These are phyloP conservation scores for Pogonocherus hispidulus DNA, from an alignment of 2,888 invertebrate species.

Conservation along the genomic window DNA sequence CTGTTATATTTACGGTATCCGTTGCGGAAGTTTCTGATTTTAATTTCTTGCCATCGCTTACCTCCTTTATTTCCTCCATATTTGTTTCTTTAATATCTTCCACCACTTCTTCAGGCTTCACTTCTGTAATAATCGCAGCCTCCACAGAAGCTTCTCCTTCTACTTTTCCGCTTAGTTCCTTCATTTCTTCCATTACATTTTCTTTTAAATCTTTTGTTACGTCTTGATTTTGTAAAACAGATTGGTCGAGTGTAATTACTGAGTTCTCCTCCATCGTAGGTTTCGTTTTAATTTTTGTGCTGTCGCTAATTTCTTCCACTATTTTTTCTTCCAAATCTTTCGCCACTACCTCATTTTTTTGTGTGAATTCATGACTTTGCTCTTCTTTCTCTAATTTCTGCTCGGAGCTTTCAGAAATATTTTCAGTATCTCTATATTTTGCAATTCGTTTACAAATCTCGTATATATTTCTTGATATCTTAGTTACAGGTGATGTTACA, in stretches of 20 bases:
- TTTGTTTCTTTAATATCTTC: neutral
- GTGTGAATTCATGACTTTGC: neutral
- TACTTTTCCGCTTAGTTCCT: neutral
- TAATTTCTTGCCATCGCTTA: too few species aligned
- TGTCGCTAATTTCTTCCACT: slow-evolving; percentile 4
- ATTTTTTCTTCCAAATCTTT: slow-evolving; percentile 1
- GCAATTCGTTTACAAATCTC: slow-evolving; percentile 45
- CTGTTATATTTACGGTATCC: too few species aligned
- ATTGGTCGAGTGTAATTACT: slow-evolving; percentile 1
- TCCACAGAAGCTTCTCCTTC: neutral
- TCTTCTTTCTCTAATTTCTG: slow-evolving; percentile 1
- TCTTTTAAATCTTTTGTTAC: neutral
- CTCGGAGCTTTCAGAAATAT: neutral
- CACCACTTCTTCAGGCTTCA: neutral
- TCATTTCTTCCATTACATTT: neutral
- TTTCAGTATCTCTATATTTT: slow-evolving; percentile 4
- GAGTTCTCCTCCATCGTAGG: neutral
- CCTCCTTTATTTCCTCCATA: too few species aligned
- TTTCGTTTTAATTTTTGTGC: neutral
- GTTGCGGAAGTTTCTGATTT: too few species aligned
- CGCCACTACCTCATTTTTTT: neutral
- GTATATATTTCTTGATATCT: slow-evolving; percentile 45
- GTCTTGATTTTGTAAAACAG: neutral
- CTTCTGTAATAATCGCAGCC: too few species aligned
- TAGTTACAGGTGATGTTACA: slow-evolving; percentile 30